Base-by-base conservation (phyloP, 2,797 vertebrate genomes). In the Tragelaphus eurycerus region DNA sequence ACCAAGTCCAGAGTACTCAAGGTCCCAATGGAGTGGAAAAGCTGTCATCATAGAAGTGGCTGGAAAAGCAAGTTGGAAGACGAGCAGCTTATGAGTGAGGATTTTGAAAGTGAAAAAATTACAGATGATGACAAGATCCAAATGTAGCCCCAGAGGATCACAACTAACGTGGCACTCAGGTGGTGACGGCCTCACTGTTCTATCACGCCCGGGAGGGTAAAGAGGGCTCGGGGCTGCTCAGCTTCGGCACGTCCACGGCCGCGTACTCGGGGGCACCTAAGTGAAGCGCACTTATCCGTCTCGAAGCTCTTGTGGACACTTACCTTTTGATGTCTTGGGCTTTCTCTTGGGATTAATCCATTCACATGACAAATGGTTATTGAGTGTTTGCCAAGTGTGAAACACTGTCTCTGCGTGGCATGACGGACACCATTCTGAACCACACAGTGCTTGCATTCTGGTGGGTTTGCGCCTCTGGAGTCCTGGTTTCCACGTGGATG, bases 131-230 rank as follows among this genome's bases (percentile, higher is more conserved):
- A 29, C 25, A 50, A 57, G 6, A 46, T 34, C 23, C 10, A 62
- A 34, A 23, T 19, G 11, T 4, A 31, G 3, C 14, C 54, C 8
- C 71, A 46, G 52, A 82, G 82, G 15, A 8, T 27, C 19, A 17
- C 9, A 16, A 8, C 12, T 25, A 62, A 13, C 11, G 13, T 59
- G 50, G 55, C 9, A 0, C 10, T 6, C 1, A 4, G 25, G 29
- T 16, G 17, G 13, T 38, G 23, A 46, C 3, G 34, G 4, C 5
- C 31, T 92, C 64, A 23, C 7, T 16, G 29, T 48, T 60, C 71
- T 48, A 17, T 86, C 29, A 8, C 3, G 17, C 25, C 12, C 1
- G 3, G 38, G 48, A 62, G 19, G 19, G 62, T 9, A 3, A 55
- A 43, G 19, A 52, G 1, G 4, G n/a, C n/a, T 9, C 2, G 46